These are phyloP conservation scores for Cheirogaleus major DNA, from an alignment of 2,797 vertebrate genomes.

Conservation along the genomic window DNA sequence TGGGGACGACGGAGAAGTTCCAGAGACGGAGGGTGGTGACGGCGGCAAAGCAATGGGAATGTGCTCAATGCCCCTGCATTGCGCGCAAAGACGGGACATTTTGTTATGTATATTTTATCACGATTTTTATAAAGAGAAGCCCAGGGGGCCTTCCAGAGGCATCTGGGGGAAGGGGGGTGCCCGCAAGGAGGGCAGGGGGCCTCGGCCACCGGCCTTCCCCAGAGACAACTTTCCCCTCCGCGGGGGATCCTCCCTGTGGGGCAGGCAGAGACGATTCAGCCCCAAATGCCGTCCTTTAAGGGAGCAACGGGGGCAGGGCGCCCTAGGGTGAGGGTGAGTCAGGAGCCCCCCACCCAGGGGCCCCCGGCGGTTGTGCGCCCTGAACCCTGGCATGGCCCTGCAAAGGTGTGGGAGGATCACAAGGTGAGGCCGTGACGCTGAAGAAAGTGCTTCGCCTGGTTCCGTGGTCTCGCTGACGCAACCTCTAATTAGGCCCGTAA, in stretches of 20 bases:
- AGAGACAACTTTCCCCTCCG: background rate
- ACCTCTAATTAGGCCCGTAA: background rate
- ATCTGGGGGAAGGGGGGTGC: rapidly evolving
- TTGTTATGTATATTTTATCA: background rate
- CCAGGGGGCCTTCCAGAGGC: too few relatives aligned
- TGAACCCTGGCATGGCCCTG: background rate
- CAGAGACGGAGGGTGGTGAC: background rate
- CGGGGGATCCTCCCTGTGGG: rapidly evolving
- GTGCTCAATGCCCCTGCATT: background rate
- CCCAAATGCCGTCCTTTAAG: rapidly evolving
- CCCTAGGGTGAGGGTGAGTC: rapidly evolving
- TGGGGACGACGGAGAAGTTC: background rate
- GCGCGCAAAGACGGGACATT: background rate
- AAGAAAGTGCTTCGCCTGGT: background rate
- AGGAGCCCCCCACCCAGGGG: rapidly evolving
- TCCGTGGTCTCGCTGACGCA: background rate
- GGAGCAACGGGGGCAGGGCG: background rate
- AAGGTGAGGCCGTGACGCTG: background rate
- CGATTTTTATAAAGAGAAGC: background rate
- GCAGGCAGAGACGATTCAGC: rapidly evolving
- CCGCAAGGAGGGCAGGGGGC: background rate
- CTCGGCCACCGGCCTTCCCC: rapidly evolving
- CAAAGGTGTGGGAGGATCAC: background rate
- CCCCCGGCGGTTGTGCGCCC: background rate
- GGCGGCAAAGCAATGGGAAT: too few relatives aligned